These are phyloP conservation scores for Chelon auratus DNA, from an alignment of 2,797 vertebrate species.

Conservation along the genomic window DNA sequence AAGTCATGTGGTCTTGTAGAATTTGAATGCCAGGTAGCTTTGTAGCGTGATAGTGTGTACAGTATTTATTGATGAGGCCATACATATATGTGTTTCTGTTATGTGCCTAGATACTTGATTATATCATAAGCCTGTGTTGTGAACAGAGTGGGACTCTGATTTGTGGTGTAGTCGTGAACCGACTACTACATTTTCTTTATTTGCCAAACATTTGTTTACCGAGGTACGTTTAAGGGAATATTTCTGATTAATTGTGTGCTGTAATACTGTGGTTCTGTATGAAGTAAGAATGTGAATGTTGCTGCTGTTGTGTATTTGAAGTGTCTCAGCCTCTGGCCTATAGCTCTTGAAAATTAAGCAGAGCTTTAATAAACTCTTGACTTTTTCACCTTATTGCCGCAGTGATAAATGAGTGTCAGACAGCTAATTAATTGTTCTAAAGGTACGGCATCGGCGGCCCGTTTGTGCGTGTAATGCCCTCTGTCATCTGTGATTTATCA, in stretches of 20 bases:
- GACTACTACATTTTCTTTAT: conserved; percentile 32
- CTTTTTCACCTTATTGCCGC: conserved; percentile 85
- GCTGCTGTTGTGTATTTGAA: conserved; percentile 67
- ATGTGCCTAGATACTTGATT: conserved; percentile 52
- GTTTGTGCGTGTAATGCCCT: conserved; percentile 79
- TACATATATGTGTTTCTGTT: conserved; percentile 36
- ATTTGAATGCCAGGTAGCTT: conserved; percentile 53
- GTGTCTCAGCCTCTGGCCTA: conserved; percentile 63
- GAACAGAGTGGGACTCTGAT: conserved; percentile 53
- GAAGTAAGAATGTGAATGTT: conserved; percentile 69
- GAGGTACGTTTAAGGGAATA: conserved; percentile 42
- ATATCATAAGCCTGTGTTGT: conserved; percentile 52
- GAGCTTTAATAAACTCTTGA: conserved; percentile 88
- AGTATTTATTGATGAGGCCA: conserved; percentile 75
- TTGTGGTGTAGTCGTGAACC: conserved; percentile 34
- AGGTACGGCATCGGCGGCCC: conserved; percentile 67
- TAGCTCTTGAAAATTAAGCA: conserved; percentile 69
- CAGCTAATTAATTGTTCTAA: conserved; percentile 82
- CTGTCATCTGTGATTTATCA: conserved; percentile 83
- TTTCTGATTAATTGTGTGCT: conserved; percentile 51
- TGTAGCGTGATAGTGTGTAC: conserved; percentile 63
- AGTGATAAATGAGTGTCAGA: conserved; percentile 84
- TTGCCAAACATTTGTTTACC: conserved; percentile 56
- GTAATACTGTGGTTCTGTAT: conserved; percentile 56
- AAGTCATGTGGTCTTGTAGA: conserved; percentile 54